Evolutionary conservation across 2,797 vertebrate species (phyloP).

Genomic region (Mastacembelus armatus): DNA sequence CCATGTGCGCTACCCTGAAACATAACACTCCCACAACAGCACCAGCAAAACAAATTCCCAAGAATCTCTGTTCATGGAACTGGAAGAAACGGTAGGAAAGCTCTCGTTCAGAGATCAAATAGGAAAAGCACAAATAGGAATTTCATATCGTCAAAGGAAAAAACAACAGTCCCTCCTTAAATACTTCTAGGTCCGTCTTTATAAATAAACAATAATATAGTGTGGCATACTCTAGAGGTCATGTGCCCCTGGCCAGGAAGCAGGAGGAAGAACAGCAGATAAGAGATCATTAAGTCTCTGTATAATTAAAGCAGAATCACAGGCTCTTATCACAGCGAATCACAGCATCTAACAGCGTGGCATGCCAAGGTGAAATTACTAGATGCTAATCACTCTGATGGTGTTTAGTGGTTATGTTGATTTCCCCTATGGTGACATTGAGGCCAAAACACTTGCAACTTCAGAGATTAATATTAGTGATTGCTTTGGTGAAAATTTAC

Average conservation of each 20-base stretch:
- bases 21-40: constrained; percentile 36
- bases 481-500: constrained; percentile 46
- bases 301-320: constrained; percentile 73
- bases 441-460: constrained; percentile 44
- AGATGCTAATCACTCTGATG: constrained; percentile 69
- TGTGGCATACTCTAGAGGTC: constrained; percentile 54
- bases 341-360: constrained; percentile 54
- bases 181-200: constrained; percentile 63
- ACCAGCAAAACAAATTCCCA: constrained; percentile 43
- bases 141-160: constrained; percentile 71
- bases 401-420: constrained; percentile 64
- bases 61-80: constrained; percentile 65
- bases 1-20: background rate
- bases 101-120: constrained; percentile 44
- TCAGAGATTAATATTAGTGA: constrained; percentile 56
- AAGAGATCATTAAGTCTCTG: constrained; percentile 75
- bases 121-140: constrained; percentile 71
- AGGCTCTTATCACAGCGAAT: constrained; percentile 63
- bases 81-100: constrained; percentile 71
- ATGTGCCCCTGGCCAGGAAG: constrained; percentile 73
- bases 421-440: constrained; percentile 47
- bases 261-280: constrained; percentile 72
- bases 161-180: constrained; percentile 73
- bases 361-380: constrained; percentile 74
- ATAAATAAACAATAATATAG: constrained; percentile 77